Conservation (phyloP, 2,888 invertebrate genomes). For the Pantelozetes paolii region DNA sequence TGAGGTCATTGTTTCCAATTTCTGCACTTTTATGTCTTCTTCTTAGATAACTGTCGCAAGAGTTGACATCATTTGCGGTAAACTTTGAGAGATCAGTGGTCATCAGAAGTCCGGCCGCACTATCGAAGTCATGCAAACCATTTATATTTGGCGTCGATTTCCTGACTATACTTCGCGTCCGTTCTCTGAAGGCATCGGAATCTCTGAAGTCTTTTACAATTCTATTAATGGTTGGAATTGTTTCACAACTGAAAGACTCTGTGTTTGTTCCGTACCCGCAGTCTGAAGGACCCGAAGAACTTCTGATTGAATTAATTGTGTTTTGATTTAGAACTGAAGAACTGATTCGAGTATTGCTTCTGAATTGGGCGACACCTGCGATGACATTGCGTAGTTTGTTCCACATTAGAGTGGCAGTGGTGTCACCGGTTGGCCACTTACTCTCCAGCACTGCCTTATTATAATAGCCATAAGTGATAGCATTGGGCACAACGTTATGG, state of each 20-base stretch:
- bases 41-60: conserved; percentile 6
- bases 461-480: conserved; percentile 90
- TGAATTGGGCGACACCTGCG: conserved; percentile 81
- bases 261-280: neutral
- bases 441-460: conserved; percentile 82
- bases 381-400: conserved; percentile 88
- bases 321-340: neutral
- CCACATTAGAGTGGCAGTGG: conserved; percentile 82
- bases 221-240: neutral
- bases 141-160: conserved; percentile 53
- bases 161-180: conserved; percentile 64
- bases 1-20: conserved; percentile 39
- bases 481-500: conserved; percentile 89
- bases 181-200: conserved; percentile 60
- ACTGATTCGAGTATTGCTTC: conserved; percentile 61
- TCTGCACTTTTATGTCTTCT: conserved; percentile 46
- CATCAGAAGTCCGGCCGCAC: conserved; percentile 60
- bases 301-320: conserved; percentile 3
- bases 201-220: conserved; percentile 6
- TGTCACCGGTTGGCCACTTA: conserved; percentile 77
- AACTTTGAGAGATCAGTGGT: conserved; percentile 50
- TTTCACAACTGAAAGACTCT: conserved; percentile 23
- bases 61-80: neutral
- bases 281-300: conserved; percentile 2
- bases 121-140: conserved; percentile 48